Base-by-base conservation (phyloP, 2,888 invertebrate genomes). In the Leptinotarsa juncta region DNA sequence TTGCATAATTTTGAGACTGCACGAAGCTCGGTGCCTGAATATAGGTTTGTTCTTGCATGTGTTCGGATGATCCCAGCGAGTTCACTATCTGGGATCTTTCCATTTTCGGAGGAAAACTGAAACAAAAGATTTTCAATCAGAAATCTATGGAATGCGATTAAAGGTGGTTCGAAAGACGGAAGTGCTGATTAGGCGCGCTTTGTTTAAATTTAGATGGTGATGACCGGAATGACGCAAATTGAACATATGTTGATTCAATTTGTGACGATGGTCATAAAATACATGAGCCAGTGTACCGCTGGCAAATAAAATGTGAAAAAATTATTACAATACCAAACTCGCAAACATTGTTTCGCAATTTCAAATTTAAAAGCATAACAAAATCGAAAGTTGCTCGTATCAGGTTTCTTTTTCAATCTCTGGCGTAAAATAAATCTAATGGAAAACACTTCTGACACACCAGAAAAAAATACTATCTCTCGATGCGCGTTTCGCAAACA, bases 101-200 rank as follows among this genome's bases (percentile, higher is more conserved):
- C 87, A 88, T 87, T 83, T 88, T 88, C 75, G 87, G 86, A 76
- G 88, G 88, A 82, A 88, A 88, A 84, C 88, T 88, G 84, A 67
- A 88, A 88, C 76, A 82, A 82, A 77, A 75, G 3, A 57, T n/a
- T 42, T 32, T 62, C 42, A n/a, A 62, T 62, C 16, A 62, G 62
- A n/a, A 62, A n/a, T 16, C 32, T 3, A 20, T 68, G 50, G 48
- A 49, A 12, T 49, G 15, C 48, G 23, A 18, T 16, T 5, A 65
- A 12, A 65, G 18, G 50, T 50, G 20, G 20, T 66, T 66, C 65
- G 18, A n/a, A 15, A 65, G 48, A 16, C 16, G 32, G 15, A 20
- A 26, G 32, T 62, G 14, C n/a, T 48, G 65, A 66, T 67, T 51
- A 10, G 53, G 51, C 50, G 53, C 23, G 23, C 51, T 20, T 51